phyloP scores from a whole-genome alignment of 2,113 vertebrate genomes.

The Chitala chitala region DNA sequence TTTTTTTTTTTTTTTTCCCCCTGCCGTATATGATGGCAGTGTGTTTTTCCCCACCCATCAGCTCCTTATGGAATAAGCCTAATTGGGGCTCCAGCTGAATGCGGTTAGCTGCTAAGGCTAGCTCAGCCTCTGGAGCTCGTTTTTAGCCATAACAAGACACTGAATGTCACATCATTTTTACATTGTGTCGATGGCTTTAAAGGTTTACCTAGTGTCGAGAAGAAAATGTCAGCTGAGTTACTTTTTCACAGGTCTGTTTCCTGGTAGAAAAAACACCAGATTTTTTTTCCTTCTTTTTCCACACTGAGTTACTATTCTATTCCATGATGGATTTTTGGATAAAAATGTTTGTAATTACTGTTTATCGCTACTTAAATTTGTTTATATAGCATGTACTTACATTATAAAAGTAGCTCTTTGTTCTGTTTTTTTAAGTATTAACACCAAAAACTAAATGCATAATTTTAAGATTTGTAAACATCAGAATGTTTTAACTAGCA shows the following conservation, averaged over 20 bases:
- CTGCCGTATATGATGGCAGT: neutral
- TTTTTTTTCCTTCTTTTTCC: too few relatives aligned
- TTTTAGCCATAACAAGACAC: conserved; percentile 3
- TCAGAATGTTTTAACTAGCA: too few relatives aligned
- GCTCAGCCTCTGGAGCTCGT: neutral
- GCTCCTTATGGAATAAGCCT: neutral
- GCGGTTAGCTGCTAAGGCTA: neutral
- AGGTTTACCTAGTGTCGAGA: neutral
- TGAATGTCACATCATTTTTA: neutral
- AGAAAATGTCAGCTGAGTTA: neutral
- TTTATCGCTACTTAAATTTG: too few relatives aligned
- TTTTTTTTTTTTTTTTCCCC: neutral
- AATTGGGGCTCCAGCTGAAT: neutral
- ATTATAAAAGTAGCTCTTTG: too few relatives aligned
- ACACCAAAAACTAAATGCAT: too few relatives aligned
- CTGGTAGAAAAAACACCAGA: neutral
- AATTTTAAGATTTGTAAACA: too few relatives aligned
- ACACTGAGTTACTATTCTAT: neutral
- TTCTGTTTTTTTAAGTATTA: too few relatives aligned
- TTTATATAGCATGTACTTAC: too few relatives aligned
- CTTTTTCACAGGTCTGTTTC: neutral
- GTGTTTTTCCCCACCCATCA: neutral
- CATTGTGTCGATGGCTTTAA: neutral
- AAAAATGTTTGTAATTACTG: too few relatives aligned
- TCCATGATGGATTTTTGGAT: neutral